These are phyloP conservation scores for Philereme transversata DNA, from an alignment of 2,888 invertebrate genomes.

Conservation along the genomic window DNA sequence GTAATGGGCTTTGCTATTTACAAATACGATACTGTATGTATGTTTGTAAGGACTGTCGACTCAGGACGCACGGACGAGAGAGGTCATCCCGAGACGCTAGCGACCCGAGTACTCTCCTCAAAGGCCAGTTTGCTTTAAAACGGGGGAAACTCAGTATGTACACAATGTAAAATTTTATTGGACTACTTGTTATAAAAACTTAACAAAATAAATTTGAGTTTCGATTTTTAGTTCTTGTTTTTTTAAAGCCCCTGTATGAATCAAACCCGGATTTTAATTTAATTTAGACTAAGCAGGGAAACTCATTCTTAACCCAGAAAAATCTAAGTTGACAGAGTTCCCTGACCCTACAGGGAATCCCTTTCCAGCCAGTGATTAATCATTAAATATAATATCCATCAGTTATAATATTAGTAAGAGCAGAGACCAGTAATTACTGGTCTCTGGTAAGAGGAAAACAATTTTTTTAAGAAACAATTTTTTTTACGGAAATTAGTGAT, in stretches of 20 bases:
- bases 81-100: slow-evolving; percentile 9
- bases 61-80: slow-evolving; percentile 65
- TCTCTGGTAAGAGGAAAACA: too few relatives aligned
- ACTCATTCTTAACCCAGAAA: too few relatives aligned
- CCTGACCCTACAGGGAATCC: too few relatives aligned
- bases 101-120: slow-evolving; percentile 44
- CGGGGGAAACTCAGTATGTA: slow-evolving; percentile 67
- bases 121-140: slow-evolving; percentile 46
- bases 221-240: slow-evolving; percentile 39
- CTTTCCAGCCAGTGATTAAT: too few relatives aligned
- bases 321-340: too few relatives aligned
- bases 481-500: too few relatives aligned
- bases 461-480: too few relatives aligned
- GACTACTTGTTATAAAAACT: slow-evolving; percentile 82
- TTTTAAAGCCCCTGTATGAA: slow-evolving; percentile 22
- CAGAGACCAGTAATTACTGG: too few relatives aligned
- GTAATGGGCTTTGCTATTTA: slow-evolving; percentile 45
- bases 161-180: slow-evolving; percentile 82
- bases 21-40: slow-evolving; percentile 25
- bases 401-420: too few relatives aligned
- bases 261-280: too few relatives aligned
- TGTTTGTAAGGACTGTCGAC: slow-evolving; percentile 26
- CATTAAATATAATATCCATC: too few relatives aligned
- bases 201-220: slow-evolving; percentile 52
- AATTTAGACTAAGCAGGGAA: too few relatives aligned